Percentiles rank a stretch among this genome's conserved stretches.
phyloP scores from a whole-genome alignment of 37 sponge, comb jelly and placozoan genomes.

The Beroe forskalii region DNA sequence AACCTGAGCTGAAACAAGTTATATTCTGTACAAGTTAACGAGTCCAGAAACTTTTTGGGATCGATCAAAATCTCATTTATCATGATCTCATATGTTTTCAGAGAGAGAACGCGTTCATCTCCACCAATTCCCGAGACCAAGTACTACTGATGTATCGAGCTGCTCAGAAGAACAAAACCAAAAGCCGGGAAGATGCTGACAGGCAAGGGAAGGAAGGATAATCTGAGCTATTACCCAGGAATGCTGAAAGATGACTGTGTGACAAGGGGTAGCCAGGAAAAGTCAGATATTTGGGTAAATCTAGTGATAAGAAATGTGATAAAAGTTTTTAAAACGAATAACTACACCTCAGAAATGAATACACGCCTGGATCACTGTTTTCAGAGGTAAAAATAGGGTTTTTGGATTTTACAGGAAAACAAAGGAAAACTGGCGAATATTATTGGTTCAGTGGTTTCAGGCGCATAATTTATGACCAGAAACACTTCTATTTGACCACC shows the following conservation, averaged over 20 bases:
- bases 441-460: too few relatives aligned
- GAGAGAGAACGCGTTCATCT: slow-evolving; percentile 19
- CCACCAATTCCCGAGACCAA: slow-evolving; percentile 22
- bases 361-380: too few relatives aligned
- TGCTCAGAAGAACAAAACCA: slow-evolving; percentile 63
- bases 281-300: neutral
- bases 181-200: slow-evolving; percentile 3
- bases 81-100: neutral
- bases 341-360: too few relatives aligned
- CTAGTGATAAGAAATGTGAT: neutral
- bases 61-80: neutral
- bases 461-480: too few relatives aligned
- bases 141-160: slow-evolving; percentile 49
- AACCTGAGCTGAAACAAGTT: too few relatives aligned
- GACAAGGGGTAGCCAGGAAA: neutral
- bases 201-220: slow-evolving; percentile 9
- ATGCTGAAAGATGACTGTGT: slow-evolving; percentile 5
- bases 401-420: too few relatives aligned
- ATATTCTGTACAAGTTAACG: neutral
- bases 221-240: slow-evolving; percentile 10
- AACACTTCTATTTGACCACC: too few relatives aligned
- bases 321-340: neutral
- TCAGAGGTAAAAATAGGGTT: too few relatives aligned
- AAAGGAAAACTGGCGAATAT: too few relatives aligned
- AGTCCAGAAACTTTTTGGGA: neutral